Conservation (phyloP, 1,140 invertebrate genomes). For the Trissolcus basalis region DNA sequence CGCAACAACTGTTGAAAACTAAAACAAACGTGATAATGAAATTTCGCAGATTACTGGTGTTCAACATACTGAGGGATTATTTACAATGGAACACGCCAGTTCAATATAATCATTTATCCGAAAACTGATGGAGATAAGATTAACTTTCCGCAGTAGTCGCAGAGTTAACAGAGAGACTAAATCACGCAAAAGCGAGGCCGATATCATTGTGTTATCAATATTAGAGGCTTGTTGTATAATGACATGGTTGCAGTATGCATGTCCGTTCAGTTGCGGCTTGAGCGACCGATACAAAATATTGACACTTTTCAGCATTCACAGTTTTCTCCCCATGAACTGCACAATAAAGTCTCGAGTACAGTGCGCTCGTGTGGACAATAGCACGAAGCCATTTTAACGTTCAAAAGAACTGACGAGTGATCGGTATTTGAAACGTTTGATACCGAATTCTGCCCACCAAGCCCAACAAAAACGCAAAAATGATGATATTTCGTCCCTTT, state of each 20-base stretch:
- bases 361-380: constrained; percentile 18
- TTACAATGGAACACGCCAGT: constrained; percentile 4
- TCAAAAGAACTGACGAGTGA: constrained; percentile 37
- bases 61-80: background rate
- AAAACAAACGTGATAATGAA: background rate
- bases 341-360: constrained; percentile 36
- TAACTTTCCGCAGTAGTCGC: background rate
- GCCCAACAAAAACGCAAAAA: too few species aligned
- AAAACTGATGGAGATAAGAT: constrained; percentile 19
- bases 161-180: constrained; percentile 10
- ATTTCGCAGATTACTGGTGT: background rate
- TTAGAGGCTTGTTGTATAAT: constrained; percentile 11
- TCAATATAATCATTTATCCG: constrained; percentile 2
- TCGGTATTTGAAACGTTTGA: constrained; percentile 26
- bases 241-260: constrained; percentile 8
- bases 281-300: constrained; percentile 26
- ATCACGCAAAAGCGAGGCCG: constrained; percentile 22
- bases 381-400: constrained; percentile 24
- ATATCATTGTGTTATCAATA: constrained; percentile 16
- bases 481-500: too few species aligned
- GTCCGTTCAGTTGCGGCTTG: constrained; percentile 10
- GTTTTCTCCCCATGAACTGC: constrained; percentile 25
- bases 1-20: too few species aligned
- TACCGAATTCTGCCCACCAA: constrained; percentile 7
- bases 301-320: constrained; percentile 37